Evolutionary conservation across 2,888 invertebrate species (phyloP).

Genomic region (Oxycera nigricornis): DNA sequence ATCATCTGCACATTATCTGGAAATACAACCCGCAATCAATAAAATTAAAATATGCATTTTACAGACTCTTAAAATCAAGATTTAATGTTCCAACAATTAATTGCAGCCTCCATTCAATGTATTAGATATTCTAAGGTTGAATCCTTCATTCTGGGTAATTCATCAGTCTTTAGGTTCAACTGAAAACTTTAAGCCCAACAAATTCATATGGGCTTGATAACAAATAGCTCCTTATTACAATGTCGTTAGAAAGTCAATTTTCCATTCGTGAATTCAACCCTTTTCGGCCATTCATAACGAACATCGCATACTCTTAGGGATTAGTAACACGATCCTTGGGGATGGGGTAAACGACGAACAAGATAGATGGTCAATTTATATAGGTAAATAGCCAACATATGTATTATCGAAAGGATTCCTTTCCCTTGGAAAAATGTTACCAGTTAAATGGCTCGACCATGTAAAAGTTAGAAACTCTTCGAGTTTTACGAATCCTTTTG

Average conservation of each 20-base stretch:
- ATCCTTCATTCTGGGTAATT: too few species aligned
- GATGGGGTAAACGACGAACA: neutral
- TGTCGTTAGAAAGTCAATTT: constrained; percentile 22
- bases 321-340: neutral
- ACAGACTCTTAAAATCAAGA: too few species aligned
- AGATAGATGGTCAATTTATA: neutral
- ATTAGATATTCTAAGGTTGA: too few species aligned
- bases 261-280: constrained; percentile 11
- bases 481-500: neutral
- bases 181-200: neutral
- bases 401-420: neutral
- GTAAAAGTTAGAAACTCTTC: too few species aligned
- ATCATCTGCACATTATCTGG: too few species aligned
- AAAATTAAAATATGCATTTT: too few species aligned
- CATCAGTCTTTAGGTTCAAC: neutral
- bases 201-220: neutral
- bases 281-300: neutral
- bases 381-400: neutral
- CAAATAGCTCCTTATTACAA: constrained; percentile 18
- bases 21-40: too few species aligned
- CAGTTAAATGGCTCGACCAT: neutral
- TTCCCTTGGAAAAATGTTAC: neutral
- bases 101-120: too few species aligned
- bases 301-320: neutral
- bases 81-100: too few species aligned